Evolutionary conservation across 2,888 invertebrate genomes (phyloP).

Genomic region (Fissipunctia ypsillon): DNA sequence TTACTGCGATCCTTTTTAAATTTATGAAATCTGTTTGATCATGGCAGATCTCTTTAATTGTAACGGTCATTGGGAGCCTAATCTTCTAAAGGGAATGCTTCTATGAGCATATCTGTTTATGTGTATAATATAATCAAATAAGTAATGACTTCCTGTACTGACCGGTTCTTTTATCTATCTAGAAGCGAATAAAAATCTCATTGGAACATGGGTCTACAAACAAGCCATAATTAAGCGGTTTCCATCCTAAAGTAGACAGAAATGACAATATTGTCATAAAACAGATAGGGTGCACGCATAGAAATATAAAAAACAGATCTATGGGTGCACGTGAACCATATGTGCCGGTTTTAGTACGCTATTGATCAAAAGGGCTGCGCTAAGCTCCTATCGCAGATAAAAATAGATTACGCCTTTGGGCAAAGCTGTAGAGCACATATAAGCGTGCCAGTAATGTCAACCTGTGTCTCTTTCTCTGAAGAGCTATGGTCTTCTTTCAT

Average conservation of each 20-base stretch:
- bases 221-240: constrained; percentile 23
- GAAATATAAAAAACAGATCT: too few species aligned
- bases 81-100: background rate
- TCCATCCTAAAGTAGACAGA: constrained; percentile 3
- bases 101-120: background rate
- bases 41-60: constrained; percentile 10
- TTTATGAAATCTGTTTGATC: constrained; percentile 1
- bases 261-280: constrained; percentile 22
- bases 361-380: constrained; percentile 26
- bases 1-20: too few species aligned
- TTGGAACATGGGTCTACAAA: constrained; percentile 19
- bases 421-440: background rate
- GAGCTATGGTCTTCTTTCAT: background rate
- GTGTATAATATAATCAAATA: background rate
- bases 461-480: background rate
- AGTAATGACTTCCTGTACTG: background rate
- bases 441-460: constrained; percentile 8
- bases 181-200: background rate
- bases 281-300: too few species aligned
- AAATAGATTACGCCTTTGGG: constrained; percentile 8
- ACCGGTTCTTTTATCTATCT: constrained; percentile 2
- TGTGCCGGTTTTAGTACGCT: constrained; percentile 35
- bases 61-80: background rate
- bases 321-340: constrained; percentile 36
- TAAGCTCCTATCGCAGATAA: background rate